These are phyloP conservation scores for Nansenia antarctica DNA, from an alignment of 2,113 vertebrate genomes.

Conservation along the genomic window DNA sequence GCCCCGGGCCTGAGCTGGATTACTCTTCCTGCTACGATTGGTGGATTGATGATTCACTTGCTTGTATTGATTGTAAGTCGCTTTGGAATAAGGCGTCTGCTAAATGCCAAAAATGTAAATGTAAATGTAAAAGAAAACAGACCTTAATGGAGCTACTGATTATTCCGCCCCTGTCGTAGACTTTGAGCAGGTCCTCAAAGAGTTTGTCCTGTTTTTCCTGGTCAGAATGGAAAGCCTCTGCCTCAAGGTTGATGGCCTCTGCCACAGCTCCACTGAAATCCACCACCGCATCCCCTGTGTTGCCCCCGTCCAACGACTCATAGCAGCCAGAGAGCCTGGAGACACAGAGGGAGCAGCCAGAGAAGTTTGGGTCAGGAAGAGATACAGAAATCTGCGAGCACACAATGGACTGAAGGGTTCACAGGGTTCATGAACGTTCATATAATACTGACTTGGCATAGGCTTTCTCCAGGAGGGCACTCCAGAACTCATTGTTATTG, in stretches of 20 bases:
- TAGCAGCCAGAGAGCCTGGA: constrained; percentile 88
- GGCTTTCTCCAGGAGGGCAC: constrained; percentile 90
- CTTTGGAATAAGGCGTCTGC: too few relatives aligned
- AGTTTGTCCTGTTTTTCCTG: constrained; percentile 81
- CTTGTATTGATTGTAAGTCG: too few relatives aligned
- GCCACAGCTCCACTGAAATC: constrained; percentile 92
- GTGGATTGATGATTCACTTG: too few relatives aligned
- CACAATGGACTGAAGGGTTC: not conserved
- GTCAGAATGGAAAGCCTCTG: constrained; percentile 73
- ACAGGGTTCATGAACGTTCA: not conserved
- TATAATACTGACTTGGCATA: constrained; percentile 86
- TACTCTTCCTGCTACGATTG: too few relatives aligned
- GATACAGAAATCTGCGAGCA: not conserved
- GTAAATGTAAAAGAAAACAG: constrained; percentile 38
- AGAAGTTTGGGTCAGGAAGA: not conserved
- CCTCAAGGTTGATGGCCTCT: constrained; percentile 81
- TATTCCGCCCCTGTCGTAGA: constrained; percentile 82
- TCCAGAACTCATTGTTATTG: constrained; percentile 89
- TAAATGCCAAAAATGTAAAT: too few relatives aligned
- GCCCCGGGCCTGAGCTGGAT: too few relatives aligned
- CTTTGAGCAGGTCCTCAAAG: constrained; percentile 85
- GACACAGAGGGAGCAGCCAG: not conserved
- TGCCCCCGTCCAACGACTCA: constrained; percentile 89
- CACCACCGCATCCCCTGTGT: constrained; percentile 89
- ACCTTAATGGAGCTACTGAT: constrained; percentile 90